phyloP scores from a whole-genome alignment of 1,140 invertebrate species.

The Drosophila guanche region DNA sequence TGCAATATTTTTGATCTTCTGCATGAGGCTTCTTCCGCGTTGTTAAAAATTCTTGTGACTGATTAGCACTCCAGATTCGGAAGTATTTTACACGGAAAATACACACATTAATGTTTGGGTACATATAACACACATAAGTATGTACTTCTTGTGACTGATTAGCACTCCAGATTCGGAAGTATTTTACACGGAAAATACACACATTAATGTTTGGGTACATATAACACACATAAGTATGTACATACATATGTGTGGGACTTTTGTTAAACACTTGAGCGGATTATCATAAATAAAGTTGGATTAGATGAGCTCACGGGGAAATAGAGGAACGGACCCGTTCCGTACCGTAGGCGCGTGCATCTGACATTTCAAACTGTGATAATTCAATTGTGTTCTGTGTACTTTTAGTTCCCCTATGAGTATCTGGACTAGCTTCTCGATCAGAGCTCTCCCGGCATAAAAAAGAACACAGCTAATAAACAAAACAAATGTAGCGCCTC shows the following conservation, averaged over 20 bases:
- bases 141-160: constrained; percentile 6
- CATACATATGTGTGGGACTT: constrained; percentile 31
- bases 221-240: constrained; percentile 5
- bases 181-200: background rate
- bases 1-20: background rate
- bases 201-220: background rate
- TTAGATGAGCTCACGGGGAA: background rate
- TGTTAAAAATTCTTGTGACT: background rate
- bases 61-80: constrained; percentile 32
- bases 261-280: constrained; percentile 70
- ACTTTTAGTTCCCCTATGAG: constrained; percentile 53
- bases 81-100: constrained; percentile 4
- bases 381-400: constrained; percentile 75
- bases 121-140: constrained; percentile 9
- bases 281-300: constrained; percentile 42
- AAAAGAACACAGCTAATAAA: constrained; percentile 36
- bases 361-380: constrained; percentile 80
- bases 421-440: constrained; percentile 31
- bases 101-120: background rate
- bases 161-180: constrained; percentile 30
- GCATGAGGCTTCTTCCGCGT: constrained; percentile 24
- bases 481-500: constrained; percentile 67
- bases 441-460: constrained; percentile 3
- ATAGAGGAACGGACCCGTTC: constrained; percentile 1
- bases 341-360: constrained; percentile 66